A percentile compares a stretch with the other conserved stretches of the same genome.
Conservation (phyloP, 2,888 invertebrate species). For the Drosophila quasianomalipes region DNA sequence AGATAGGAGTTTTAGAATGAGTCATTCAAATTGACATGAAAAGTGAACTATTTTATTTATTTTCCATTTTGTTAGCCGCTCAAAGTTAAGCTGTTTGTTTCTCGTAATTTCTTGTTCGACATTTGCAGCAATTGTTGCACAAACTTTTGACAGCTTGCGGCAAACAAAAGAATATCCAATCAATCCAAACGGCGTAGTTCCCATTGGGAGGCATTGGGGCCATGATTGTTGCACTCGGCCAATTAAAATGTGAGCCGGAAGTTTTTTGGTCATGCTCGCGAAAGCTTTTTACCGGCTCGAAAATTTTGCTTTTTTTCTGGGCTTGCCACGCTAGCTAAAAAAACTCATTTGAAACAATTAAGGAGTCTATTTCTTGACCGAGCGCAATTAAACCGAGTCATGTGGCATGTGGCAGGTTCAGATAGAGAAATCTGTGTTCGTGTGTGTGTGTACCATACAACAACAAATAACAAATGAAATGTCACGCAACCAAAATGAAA, state of each 20-base stretch:
- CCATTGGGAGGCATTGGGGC: background rate
- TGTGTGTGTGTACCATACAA: background rate
- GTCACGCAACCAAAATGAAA: conserved; percentile 75
- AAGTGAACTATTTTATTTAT: background rate
- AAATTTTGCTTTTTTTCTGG: conserved; percentile 22
- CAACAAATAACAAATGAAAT: conserved; percentile 46
- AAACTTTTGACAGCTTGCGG: conserved; percentile 55
- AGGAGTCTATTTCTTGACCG: conserved; percentile 36
- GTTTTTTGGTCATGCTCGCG: conserved; percentile 65
- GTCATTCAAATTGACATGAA: background rate
- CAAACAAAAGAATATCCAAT: conserved; percentile 43
- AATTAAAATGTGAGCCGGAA: conserved; percentile 78
- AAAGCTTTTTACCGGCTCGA: conserved; percentile 46
- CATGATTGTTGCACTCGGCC: conserved; percentile 39
- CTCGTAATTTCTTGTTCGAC: background rate
- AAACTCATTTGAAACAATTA: conserved; percentile 65
- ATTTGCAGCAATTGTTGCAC: conserved; percentile 47
- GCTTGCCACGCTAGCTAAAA: conserved; percentile 56
- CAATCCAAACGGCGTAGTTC: conserved; percentile 19
- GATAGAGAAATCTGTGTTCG: conserved; percentile 42
- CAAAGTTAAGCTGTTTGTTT: background rate
- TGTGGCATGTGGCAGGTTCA: background rate
- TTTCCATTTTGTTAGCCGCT: background rate
- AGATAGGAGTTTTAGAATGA: background rate
- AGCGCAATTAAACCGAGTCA: conserved; percentile 28